phyloP scores from a whole-genome alignment of 2,797 vertebrate species.

The Coreius guichenoti region DNA sequence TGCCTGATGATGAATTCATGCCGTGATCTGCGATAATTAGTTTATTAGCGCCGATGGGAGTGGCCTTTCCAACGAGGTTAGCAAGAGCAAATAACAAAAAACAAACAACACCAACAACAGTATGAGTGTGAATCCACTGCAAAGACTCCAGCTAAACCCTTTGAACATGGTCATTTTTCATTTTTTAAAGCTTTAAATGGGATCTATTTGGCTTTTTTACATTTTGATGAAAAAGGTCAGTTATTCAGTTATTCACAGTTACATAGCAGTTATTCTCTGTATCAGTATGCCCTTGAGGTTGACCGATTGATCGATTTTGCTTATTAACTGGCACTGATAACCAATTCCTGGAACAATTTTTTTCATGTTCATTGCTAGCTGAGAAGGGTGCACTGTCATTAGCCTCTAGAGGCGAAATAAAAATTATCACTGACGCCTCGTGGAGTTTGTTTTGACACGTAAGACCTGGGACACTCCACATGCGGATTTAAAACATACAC shows the following conservation, averaged over 20 bases:
- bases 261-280: neutral
- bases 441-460: no score
- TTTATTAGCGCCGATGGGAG: conserved; percentile 30
- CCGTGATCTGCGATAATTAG: conserved; percentile 22
- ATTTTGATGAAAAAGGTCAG: neutral
- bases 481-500: no score
- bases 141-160: neutral
- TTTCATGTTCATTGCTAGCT: no score
- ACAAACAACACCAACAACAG: conserved; percentile 3
- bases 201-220: neutral
- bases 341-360: no score
- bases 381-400: no score
- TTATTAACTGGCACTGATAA: no score
- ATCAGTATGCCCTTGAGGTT: neutral
- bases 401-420: no score
- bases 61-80: conserved; percentile 39
- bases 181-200: neutral
- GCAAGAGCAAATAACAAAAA: conserved; percentile 17
- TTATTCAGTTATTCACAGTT: no score
- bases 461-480: no score
- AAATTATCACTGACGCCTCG: no score
- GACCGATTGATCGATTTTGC: neutral
- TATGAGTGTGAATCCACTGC: neutral
- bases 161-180: neutral
- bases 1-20: conserved; percentile 41